Percentiles rank a stretch among this genome's conserved stretches.
These are phyloP conservation scores for Epizoanthus rinbou DNA, from an alignment of 92 coral and sea anemone species.

Conservation along the genomic window DNA sequence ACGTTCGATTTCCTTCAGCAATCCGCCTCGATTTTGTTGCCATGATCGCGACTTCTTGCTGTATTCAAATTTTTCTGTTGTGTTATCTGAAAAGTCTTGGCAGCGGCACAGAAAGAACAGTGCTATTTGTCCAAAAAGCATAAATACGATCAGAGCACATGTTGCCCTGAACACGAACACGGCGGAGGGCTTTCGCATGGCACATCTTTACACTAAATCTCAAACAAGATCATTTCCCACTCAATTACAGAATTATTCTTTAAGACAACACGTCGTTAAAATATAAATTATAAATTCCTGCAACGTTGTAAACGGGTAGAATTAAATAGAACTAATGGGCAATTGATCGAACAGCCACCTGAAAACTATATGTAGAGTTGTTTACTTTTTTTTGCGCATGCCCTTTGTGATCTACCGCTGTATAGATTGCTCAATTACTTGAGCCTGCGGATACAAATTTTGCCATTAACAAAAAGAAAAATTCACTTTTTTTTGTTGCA, in stretches of 20 bases:
- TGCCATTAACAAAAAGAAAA: neutral
- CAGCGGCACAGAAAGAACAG: slow-evolving; percentile 73
- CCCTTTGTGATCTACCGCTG: slow-evolving; percentile 20
- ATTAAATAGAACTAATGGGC: neutral
- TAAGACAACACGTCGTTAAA: neutral
- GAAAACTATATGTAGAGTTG: neutral
- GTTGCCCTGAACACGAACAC: slow-evolving; percentile 79
- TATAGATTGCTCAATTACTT: neutral
- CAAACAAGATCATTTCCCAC: neutral
- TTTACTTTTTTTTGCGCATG: slow-evolving; percentile 33
- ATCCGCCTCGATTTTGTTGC: neutral
- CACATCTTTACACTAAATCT: slow-evolving; percentile 31
- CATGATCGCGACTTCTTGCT: slow-evolving; percentile 4
- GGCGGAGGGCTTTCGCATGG: slow-evolving; percentile 78
- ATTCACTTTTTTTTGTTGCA: neutral
- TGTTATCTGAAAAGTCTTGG: slow-evolving; percentile 45
- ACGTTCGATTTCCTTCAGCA: neutral
- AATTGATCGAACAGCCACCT: neutral
- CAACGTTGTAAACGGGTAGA: slow-evolving; percentile 9
- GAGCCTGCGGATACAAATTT: neutral
- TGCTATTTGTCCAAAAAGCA: slow-evolving; percentile 75
- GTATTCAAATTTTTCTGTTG: neutral
- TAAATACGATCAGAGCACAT: slow-evolving; percentile 65
- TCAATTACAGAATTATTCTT: neutral
- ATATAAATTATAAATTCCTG: slow-evolving; percentile 35